Evolutionary conservation across 2,797 vertebrate species (phyloP), one percentile per base, ranked within the genome.

Genomic region (Neoniphon sammara): DNA sequence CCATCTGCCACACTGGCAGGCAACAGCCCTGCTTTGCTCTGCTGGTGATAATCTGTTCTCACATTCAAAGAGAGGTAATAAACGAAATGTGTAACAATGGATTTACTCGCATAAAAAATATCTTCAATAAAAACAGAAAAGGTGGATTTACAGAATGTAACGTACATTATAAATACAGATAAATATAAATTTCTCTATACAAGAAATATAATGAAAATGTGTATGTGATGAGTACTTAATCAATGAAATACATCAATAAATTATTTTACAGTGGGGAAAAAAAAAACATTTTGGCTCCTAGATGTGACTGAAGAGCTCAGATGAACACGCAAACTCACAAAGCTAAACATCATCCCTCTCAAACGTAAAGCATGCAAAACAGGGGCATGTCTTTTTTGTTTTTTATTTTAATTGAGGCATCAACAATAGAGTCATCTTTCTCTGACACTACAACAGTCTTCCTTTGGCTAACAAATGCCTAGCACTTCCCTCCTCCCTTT

Each of bases 1-100:
- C 89, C 89, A 91, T 90, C 89, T 90, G 90, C 74, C 78, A 72
- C 46, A 0, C 83, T 88, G 87, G 90, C 90, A 85, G 67, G 64
- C 58, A 73, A 42, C 84, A 65, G 62, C 60, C 23, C 59, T 21
- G 57, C 46, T 62, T 78, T 57, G 72, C 81, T 81, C 78, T 84
- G 79, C 39, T 65, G 53, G 30, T 79, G 65, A 70, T 73, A 65
- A 81, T 73, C 75, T 66, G 75, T 55, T 70, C 75, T 4, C 54
- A 50, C 46, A 64, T 52, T 81, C 68, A 82, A 8, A 78, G 46
- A 79, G 36, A 59, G 75, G 57, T 42, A 75, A 83, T 74, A 63
- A 27, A 54, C 25, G 52, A 75, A 54, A 71, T 57, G 7, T 53
- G 49, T 5, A 44, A 64, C n/a, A 55, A 17, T 15, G 25, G 30